Base-by-base conservation (phyloP, 2,888 invertebrate genomes). In the Sminthurinus aureus region DNA sequence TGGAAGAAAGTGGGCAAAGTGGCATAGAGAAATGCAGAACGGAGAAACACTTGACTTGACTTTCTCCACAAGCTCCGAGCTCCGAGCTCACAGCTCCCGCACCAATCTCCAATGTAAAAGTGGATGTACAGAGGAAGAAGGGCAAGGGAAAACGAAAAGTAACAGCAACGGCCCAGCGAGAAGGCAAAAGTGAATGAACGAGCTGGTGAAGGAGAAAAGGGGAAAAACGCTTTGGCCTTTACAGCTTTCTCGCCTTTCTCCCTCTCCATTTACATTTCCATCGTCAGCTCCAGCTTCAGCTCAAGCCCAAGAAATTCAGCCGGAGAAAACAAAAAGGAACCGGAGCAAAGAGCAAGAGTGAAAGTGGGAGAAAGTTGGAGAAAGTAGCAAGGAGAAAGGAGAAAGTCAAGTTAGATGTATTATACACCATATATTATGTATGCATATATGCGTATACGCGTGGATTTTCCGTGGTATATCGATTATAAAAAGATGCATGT, bases 31-130 rank as follows among this genome's bases (percentile, higher is more conserved):
- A 58, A 58, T n/a, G 58, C 6, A 38, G 38, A 38, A 73, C 24
- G 38, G 73, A 24, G 73, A 24, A 73, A 73, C 20, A 73, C 73
- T 73, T 73, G 73, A 73, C 73, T 20, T 73, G 73, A 73, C 73
- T 20, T 73, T 73, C 24, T 24, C 73, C 26, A 73, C 58, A 11
- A 13, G 15, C 18, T 58, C 58, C 58, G 58, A 8, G 8, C 13
- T 13, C 58, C 58, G 58, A 13, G 15, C 18, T 58, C 58, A 3
- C 4, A 8, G 8, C 13, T 13, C 58, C 58, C n/a, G n/a, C n/a
- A n/a, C n/a, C n/a, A n/a, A n/a, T n/a, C n/a, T n/a, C n/a, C n/a
- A n/a, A n/a, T n/a, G n/a, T n/a, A n/a, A n/a, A n/a, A n/a, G 58
- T 38, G 38, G 38, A 38, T 38, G 6, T 6, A 6, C 38, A 38